Conservation (phyloP, 2,888 invertebrate species). For the Oscheius sp. region DNA sequence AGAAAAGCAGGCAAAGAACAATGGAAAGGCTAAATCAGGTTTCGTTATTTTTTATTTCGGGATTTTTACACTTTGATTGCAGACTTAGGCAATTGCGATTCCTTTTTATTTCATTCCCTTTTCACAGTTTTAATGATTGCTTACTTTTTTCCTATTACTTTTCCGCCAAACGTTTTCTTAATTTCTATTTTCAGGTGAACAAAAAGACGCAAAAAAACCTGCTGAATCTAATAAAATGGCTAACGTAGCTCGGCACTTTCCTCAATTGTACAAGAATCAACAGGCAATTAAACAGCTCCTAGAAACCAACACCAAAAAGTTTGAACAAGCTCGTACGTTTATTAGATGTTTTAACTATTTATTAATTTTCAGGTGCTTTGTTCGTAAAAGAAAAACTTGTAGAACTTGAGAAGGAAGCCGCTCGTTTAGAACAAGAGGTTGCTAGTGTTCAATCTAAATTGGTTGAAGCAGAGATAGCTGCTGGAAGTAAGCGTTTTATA, state of each 20-base stretch:
- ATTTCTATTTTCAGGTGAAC: background rate
- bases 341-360: background rate
- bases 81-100: slow-evolving; percentile 22
- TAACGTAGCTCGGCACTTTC: slow-evolving; percentile 32
- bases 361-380: slow-evolving; percentile 28
- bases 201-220: background rate
- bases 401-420: slow-evolving; percentile 55
- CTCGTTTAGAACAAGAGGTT: slow-evolving; percentile 52
- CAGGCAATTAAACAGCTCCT: slow-evolving; percentile 42
- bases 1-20: background rate
- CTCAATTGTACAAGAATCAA: slow-evolving; percentile 43
- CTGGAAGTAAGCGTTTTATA: slow-evolving; percentile 50
- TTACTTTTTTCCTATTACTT: background rate
- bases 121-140: too few relatives aligned
- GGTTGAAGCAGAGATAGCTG: slow-evolving; percentile 51
- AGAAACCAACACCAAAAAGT: slow-evolving; percentile 40
- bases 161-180: background rate
- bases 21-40: background rate
- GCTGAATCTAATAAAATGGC: slow-evolving; percentile 25
- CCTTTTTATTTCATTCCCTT: background rate
- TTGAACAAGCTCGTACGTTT: slow-evolving; percentile 49
- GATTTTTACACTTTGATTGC: slow-evolving; percentile 28
- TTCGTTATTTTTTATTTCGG: background rate
- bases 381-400: slow-evolving; percentile 36
- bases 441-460: slow-evolving; percentile 51